phyloP scores from a whole-genome alignment of 2,797 vertebrate genomes.

The Eutrigla gurnardus region DNA sequence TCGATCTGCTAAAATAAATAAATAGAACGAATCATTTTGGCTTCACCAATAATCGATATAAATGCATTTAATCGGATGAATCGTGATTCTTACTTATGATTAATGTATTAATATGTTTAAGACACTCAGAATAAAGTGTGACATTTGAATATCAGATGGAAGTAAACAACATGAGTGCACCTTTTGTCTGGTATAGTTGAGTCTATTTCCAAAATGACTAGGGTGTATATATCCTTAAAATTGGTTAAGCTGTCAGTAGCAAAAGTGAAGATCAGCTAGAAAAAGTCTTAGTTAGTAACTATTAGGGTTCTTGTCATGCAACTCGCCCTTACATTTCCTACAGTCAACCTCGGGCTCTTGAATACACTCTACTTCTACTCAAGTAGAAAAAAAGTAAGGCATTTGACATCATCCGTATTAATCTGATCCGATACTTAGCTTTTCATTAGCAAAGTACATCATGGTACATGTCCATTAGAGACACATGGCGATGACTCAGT shows the following conservation, averaged over 20 bases:
- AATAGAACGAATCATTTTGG: no score
- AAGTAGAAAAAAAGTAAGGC: slow-evolving; percentile 11
- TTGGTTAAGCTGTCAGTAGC: background rate
- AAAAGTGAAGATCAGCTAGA: slow-evolving; percentile 7
- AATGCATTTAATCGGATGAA: no score
- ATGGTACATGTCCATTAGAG: slow-evolving; percentile 31
- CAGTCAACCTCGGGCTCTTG: slow-evolving; percentile 11
- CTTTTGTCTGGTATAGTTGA: background rate
- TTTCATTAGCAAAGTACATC: slow-evolving; percentile 54
- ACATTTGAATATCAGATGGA: slow-evolving; percentile 5
- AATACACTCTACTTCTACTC: slow-evolving; percentile 7
- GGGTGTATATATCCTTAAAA: background rate
- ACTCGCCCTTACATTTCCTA: slow-evolving; percentile 14
- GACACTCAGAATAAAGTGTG: background rate
- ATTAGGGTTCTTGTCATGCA: slow-evolving; percentile 1
- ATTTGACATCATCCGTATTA: slow-evolving; percentile 25
- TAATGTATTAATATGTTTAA: no score
- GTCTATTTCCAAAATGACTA: slow-evolving; percentile 4
- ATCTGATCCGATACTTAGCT: slow-evolving; percentile 41
- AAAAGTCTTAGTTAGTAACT: background rate
- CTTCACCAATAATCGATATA: no score
- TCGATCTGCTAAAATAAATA: no score
- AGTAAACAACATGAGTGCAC: slow-evolving; percentile 10
- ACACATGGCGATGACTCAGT: slow-evolving; percentile 36
- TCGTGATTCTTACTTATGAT: no score